A percentile compares a stretch with the other conserved stretches of the same genome.
These are phyloP conservation scores for Tricholaema leucomelas DNA, from an alignment of 2,113 vertebrate species.

Conservation along the genomic window DNA sequence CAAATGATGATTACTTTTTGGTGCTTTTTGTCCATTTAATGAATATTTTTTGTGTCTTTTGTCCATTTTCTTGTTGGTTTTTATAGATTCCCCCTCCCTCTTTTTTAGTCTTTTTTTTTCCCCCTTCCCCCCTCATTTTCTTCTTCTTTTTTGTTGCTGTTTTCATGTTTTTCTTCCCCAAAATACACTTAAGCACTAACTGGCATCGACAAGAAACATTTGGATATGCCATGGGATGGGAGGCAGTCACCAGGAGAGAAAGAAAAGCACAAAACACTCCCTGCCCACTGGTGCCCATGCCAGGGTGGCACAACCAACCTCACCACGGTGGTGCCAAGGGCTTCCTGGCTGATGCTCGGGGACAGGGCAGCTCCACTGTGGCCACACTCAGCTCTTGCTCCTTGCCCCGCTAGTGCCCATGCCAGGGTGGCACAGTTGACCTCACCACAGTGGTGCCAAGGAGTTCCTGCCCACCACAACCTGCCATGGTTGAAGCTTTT, in stretches of 20 bases:
- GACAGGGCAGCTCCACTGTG: too few relatives aligned
- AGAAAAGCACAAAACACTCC: conserved; percentile 24
- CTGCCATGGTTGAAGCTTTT: neutral
- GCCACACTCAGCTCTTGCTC: neutral
- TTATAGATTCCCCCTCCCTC: too few relatives aligned
- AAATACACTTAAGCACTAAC: conserved; percentile 78
- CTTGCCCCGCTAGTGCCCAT: neutral
- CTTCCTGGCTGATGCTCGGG: too few relatives aligned
- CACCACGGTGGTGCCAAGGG: fast-evolving
- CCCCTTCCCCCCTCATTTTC: too few relatives aligned
- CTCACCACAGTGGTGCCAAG: fast-evolving
- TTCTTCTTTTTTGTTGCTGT: neutral
- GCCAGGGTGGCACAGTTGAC: neutral
- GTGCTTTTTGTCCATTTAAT: too few relatives aligned
- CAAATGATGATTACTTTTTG: too few relatives aligned
- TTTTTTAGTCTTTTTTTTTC: too few relatives aligned
- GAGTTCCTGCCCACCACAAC: too few relatives aligned
- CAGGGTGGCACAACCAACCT: neutral
- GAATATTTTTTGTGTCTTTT: too few relatives aligned
- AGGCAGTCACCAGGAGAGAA: conserved; percentile 8
- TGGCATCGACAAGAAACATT: conserved; percentile 60
- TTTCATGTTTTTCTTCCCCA: neutral
- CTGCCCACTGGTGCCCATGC: neutral
- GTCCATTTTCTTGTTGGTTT: too few relatives aligned
- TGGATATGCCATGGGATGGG: conserved; percentile 26